Percentiles rank a stretch among this genome's conserved stretches.
Evolutionary conservation across 23 tunicate species (phyloP).

Genomic region (Ciona savignyi): DNA sequence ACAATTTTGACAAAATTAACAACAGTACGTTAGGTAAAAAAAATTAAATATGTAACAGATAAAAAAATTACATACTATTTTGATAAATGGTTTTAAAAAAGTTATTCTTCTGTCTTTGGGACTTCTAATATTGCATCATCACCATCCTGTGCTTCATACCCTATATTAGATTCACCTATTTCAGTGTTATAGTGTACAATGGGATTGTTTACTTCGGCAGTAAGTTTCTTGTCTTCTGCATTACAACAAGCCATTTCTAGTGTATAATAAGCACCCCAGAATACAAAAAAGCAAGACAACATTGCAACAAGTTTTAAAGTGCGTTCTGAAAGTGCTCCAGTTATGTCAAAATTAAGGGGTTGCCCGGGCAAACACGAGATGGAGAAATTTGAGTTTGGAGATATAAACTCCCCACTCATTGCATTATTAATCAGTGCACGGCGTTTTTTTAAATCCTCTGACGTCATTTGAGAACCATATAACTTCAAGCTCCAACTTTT

Average conservation of each 20-base stretch:
- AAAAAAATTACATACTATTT: no score
- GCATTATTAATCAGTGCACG: conserved; percentile 24
- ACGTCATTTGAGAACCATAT: conserved; percentile 70
- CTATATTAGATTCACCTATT: no score
- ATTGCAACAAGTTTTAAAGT: conserved; percentile 76
- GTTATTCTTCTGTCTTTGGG: no score
- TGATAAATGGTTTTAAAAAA: no score
- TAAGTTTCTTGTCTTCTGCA: conserved; percentile 64
- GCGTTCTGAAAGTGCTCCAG: conserved; percentile 62
- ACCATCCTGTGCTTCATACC: no score
- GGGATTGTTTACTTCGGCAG: no score
- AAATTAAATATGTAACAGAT: no score
- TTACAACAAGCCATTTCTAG: conserved; percentile 77
- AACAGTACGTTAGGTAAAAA: no score
- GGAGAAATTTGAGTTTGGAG: conserved; percentile 29
- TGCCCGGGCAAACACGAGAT: conserved; percentile 63
- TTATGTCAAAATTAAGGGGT: conserved; percentile 45
- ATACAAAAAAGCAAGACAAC: conserved; percentile 59
- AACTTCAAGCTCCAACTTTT: conserved; percentile 59
- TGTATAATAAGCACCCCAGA: conserved; percentile 73
- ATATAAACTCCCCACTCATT: conserved; percentile 37
- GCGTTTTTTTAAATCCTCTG: conserved; percentile 38
- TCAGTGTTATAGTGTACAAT: no score
- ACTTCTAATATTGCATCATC: no score
- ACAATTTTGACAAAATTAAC: no score